A percentile compares a stretch with the other conserved stretches of the same genome.
Evolutionary conservation across 2,113 vertebrate species (phyloP).

Genomic region (Ophthalmolycus amberensis): DNA sequence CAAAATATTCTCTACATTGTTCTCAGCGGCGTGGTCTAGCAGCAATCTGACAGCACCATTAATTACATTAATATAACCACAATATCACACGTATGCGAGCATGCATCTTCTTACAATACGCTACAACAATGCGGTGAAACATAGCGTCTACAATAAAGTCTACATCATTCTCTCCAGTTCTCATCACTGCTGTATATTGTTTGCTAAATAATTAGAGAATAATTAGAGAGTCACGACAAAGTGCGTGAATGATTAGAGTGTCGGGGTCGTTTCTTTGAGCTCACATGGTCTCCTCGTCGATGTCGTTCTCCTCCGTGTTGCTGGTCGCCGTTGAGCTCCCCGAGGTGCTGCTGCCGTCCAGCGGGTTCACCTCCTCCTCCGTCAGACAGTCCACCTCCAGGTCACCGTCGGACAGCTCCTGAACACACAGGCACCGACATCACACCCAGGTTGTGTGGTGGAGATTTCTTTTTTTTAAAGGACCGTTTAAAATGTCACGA

Average conservation of each 20-base stretch:
- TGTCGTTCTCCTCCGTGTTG: conserved; percentile 98
- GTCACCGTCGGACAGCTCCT: conserved; percentile 96
- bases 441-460: no score
- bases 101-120: no score
- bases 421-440: conserved; percentile 26
- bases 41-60: no score
- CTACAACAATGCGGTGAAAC: no score
- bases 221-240: neutral
- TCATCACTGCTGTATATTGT: no score
- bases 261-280: neutral
- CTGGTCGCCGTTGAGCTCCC: conserved; percentile 98
- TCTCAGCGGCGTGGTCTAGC: no score
- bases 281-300: conserved; percentile 99
- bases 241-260: neutral
- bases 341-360: conserved; percentile 96
- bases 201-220: no score
- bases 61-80: no score
- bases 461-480: no score
- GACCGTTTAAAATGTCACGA: neutral
- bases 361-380: conserved; percentile 94
- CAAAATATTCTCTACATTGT: neutral
- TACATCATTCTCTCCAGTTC: no score
- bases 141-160: no score
- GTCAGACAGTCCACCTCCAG: conserved; percentile 93
- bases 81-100: no score